Base-by-base conservation (phyloP, 2,797 vertebrate genomes). In the Enteromius thamalakanensis region DNA sequence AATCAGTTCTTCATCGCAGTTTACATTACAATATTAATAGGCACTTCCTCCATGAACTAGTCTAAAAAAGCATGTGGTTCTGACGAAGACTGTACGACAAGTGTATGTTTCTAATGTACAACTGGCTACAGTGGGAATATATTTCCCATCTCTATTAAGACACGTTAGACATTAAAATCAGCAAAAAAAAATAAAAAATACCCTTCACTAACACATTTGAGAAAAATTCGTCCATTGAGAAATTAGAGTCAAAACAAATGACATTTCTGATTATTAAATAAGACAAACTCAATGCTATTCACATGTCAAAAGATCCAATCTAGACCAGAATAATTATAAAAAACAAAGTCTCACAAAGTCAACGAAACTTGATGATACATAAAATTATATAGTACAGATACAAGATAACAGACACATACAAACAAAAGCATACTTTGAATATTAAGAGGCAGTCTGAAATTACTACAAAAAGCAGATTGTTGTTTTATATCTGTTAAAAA, bases 11-110 rank as follows among this genome's bases (percentile, higher is more conserved):
- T 80, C 68, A 51, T 75, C 26, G 34, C 60, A n/a, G 71, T 72
- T 78, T 60, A 81, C 78, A 86, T 62, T 84, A 78, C 78, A 89
- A 75, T 83, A 81, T 82, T 80, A 84, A 82, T 81, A 90, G 86
- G 87, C 87, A 86, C 87, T 86, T 87, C 34, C 74, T 87, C 78
- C 72, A 68, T 49, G 26, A 69, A 47, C 82, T 76, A 76, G 37
- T 85, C 75, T 75, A 67, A 49, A 84, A 85, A 84, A 81, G 65
- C 74, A 58, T 71, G 64, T 70, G 72, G 78, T 86, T 47, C 72
- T 76, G 58, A 55, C 65, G 74, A 74, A 51, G 71, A 72, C 58
- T 68, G 34, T 67, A 34, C 6, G 15, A 49, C 49, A 29, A 40
- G 23, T 78, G 29, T 51, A 49, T 81, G 55, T 72, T 76, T 77